Percentiles rank a stretch among this genome's conserved stretches.
phyloP scores from a whole-genome alignment of 2,797 vertebrate genomes.

The Coracias cyanogaster region DNA sequence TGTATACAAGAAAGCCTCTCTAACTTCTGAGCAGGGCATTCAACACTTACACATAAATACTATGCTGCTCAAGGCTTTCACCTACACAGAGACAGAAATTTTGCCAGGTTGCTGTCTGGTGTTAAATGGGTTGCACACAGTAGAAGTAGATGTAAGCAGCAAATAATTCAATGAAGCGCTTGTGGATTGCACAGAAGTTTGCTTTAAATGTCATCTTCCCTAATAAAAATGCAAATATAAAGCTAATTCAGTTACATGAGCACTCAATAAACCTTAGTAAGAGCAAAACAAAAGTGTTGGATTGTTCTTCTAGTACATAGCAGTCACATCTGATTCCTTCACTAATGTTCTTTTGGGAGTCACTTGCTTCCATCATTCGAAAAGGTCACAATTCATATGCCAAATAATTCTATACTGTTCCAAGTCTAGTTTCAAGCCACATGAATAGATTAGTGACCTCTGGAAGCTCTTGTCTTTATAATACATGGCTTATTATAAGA shows the following conservation, averaged over 20 bases:
- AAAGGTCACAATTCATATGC: background rate
- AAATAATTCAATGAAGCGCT: background rate
- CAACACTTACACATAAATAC: background rate
- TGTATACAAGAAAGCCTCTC: background rate
- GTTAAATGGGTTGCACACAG: background rate
- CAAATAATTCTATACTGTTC: background rate
- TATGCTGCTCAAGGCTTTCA: background rate
- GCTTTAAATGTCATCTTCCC: constrained; percentile 4
- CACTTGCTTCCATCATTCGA: background rate
- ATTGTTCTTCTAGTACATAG: background rate
- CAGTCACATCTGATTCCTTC: background rate
- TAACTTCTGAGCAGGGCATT: background rate
- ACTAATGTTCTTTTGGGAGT: background rate
- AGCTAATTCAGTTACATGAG: background rate
- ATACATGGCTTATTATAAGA: background rate
- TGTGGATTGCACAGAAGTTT: background rate
- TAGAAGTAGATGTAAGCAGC: background rate
- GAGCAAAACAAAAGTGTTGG: constrained; percentile 5
- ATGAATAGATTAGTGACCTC: background rate
- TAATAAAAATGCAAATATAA: constrained; percentile 55
- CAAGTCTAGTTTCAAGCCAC: background rate
- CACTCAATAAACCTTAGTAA: constrained; percentile 1
- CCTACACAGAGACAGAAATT: background rate
- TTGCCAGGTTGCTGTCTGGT: background rate
- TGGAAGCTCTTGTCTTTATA: background rate